A percentile compares a stretch with the other conserved stretches of the same genome.
Conservation (phyloP, 2,888 invertebrate species). For the Elmis aenea region DNA sequence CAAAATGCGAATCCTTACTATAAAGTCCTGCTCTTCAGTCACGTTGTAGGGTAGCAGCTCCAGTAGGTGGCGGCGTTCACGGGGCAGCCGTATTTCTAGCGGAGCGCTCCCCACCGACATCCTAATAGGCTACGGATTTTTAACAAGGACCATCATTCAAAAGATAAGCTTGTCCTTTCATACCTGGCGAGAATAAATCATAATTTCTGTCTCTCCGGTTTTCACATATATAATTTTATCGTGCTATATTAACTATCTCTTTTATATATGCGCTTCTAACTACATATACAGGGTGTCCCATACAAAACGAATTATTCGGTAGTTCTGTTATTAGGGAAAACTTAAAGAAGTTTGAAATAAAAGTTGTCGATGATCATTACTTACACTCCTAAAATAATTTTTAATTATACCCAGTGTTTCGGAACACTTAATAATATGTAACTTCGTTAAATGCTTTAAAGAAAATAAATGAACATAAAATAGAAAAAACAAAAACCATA, state of each 20-base stretch:
- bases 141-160: slow-evolving; percentile 43
- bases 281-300: no score
- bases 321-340: no score
- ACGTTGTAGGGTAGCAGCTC: slow-evolving; percentile 19
- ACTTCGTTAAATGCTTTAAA: no score
- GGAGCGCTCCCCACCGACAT: slow-evolving; percentile 28
- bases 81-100: slow-evolving; percentile 23
- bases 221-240: slow-evolving; percentile 22
- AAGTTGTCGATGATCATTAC: no score
- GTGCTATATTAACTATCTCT: slow-evolving; percentile 20
- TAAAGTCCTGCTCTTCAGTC: slow-evolving; percentile 21
- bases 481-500: no score
- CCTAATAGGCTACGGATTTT: slow-evolving; percentile 41
- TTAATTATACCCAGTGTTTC: no score
- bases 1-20: slow-evolving; percentile 11
- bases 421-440: no score
- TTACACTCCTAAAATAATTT: no score
- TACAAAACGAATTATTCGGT: no score
- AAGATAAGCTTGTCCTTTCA: slow-evolving; percentile 40
- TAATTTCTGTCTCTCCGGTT: slow-evolving; percentile 27
- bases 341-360: no score
- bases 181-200: slow-evolving; percentile 41
- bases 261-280: no score
- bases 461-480: no score
- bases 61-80: slow-evolving; percentile 18